phyloP scores from a whole-genome alignment of 2,797 vertebrate species.

The Enteromius treurensis region DNA sequence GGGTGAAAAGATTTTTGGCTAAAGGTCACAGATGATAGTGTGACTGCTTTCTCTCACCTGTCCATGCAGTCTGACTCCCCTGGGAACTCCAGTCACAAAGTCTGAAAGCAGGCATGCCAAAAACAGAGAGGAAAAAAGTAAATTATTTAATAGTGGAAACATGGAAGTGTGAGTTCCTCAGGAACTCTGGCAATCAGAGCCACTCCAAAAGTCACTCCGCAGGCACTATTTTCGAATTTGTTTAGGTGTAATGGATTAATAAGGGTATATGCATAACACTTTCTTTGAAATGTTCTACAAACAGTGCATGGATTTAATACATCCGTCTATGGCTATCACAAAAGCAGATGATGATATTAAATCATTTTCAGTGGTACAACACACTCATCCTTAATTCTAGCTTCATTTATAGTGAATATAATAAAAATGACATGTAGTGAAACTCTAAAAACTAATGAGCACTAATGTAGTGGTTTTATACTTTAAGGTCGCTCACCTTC shows the following conservation, averaged over 20 bases:
- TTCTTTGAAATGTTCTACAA: conserved; percentile 4
- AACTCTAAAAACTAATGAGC: neutral
- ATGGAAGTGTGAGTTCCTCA: conserved; percentile 49
- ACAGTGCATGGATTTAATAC: neutral
- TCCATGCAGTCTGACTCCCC: conserved; percentile 86
- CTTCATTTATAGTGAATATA: neutral
- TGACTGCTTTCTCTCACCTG: conserved; percentile 79
- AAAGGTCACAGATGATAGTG: conserved; percentile 4
- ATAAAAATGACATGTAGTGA: neutral
- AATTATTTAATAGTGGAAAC: conserved; percentile 67
- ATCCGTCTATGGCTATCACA: neutral
- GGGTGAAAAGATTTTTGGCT: neutral
- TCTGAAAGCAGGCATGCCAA: conserved; percentile 73
- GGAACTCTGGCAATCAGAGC: conserved; percentile 55
- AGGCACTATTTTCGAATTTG: conserved; percentile 1
- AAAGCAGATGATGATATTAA: neutral
- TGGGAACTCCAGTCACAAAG: conserved; percentile 90
- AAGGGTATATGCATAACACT: neutral
- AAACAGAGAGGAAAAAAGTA: conserved; percentile 55
- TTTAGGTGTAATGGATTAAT: conserved; percentile 21
- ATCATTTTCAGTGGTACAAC: neutral
- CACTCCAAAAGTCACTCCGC: neutral
- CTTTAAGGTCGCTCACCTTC: conserved; percentile 79
- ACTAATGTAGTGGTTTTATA: neutral
- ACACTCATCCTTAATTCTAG: neutral